These are phyloP conservation scores for Cryptocheilus praepositus DNA, from an alignment of 2,888 invertebrate genomes.

Conservation along the genomic window DNA sequence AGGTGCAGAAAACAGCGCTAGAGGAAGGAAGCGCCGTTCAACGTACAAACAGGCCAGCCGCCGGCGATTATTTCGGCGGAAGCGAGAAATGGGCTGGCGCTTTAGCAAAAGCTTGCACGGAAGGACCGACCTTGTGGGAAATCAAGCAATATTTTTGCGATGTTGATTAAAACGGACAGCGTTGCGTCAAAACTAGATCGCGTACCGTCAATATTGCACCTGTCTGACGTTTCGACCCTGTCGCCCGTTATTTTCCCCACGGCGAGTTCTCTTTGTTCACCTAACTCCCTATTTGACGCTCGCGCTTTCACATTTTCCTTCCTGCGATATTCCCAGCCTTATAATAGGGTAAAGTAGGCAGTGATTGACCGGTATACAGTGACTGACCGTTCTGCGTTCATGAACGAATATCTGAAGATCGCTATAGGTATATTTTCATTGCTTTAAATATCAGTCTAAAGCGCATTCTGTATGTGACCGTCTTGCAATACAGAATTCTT, in stretches of 20 bases:
- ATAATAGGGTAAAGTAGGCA: background rate
- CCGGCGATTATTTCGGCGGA: background rate
- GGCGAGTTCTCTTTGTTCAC: conserved; percentile 12
- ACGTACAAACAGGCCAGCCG: background rate
- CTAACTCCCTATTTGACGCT: conserved; percentile 6
- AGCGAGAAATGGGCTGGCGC: conserved; percentile 3
- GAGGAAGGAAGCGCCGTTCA: too few species aligned
- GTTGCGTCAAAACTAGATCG: conserved; percentile 29
- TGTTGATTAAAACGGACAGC: conserved; percentile 58
- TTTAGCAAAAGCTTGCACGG: conserved; percentile 32
- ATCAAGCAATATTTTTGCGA: conserved; percentile 57
- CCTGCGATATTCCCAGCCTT: too few species aligned
- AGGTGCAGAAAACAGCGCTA: too few species aligned
- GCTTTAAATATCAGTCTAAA: too few species aligned
- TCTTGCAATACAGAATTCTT: too few species aligned
- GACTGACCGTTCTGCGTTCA: too few species aligned
- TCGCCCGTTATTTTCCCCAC: conserved; percentile 2
- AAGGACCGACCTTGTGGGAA: conserved; percentile 53
- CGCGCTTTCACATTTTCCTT: conserved; percentile 10
- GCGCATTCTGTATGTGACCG: too few species aligned
- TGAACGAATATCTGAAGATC: too few species aligned
- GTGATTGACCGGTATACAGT: too few species aligned
- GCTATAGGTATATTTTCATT: too few species aligned
- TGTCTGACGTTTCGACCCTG: background rate
- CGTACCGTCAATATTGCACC: conserved; percentile 23